These are phyloP conservation scores for Halotydeus destructor DNA, from an alignment of 1,140 invertebrate species.

Conservation along the genomic window DNA sequence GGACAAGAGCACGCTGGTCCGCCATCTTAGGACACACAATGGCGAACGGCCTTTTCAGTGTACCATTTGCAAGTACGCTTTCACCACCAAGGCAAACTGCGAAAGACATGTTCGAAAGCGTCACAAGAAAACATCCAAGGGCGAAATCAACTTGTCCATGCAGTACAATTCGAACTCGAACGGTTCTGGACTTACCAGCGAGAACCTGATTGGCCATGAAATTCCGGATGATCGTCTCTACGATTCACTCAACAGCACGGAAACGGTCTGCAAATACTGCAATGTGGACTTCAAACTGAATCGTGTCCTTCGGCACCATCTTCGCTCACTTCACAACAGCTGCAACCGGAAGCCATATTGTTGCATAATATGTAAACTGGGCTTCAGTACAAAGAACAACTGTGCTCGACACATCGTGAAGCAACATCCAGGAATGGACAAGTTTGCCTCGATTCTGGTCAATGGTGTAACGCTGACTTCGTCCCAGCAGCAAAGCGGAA, in stretches of 20 bases:
- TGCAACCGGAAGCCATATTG: slow-evolving; percentile 26
- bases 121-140: slow-evolving; percentile 52
- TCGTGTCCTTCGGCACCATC: slow-evolving; percentile 26
- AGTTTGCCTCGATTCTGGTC: background rate
- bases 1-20: slow-evolving; percentile 68
- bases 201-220: slow-evolving; percentile 15
- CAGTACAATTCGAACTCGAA: slow-evolving; percentile 19
- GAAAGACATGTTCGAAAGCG: slow-evolving; percentile 45
- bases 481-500: background rate
- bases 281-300: slow-evolving; percentile 27
- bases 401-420: slow-evolving; percentile 27
- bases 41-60: slow-evolving; percentile 86
- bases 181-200: no score
- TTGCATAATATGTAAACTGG: slow-evolving; percentile 24
- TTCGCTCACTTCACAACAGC: slow-evolving; percentile 24
- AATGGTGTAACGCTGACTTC: background rate
- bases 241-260: slow-evolving; percentile 12
- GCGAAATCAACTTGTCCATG: slow-evolving; percentile 19
- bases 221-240: slow-evolving; percentile 8
- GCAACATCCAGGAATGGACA: slow-evolving; percentile 23
- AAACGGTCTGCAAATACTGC: slow-evolving; percentile 29
- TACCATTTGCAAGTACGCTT: slow-evolving; percentile 74
- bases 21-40: slow-evolving; percentile 78
- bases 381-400: slow-evolving; percentile 28
- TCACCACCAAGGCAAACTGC: slow-evolving; percentile 79